A percentile compares a stretch with the other conserved stretches of the same genome.
Evolutionary conservation across 2,888 invertebrate genomes (phyloP).

Genomic region (Salpingus planirostris): DNA sequence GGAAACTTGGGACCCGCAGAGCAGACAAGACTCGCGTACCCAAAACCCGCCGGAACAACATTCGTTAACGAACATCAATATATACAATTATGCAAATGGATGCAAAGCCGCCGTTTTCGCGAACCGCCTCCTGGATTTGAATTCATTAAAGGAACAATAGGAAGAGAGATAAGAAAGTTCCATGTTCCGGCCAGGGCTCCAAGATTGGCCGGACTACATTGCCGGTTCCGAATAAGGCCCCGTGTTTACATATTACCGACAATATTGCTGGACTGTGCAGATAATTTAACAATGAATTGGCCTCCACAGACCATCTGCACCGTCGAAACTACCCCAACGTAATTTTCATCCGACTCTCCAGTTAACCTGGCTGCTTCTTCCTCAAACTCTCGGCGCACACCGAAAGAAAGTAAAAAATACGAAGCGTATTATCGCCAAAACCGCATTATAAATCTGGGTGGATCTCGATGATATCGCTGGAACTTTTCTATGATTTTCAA

Average conservation of each 20-base stretch:
- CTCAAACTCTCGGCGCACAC: too few species aligned
- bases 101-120: constrained; percentile 41
- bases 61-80: constrained; percentile 44
- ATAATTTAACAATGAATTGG: constrained; percentile 19
- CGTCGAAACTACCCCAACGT: neutral
- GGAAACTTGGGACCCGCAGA: constrained; percentile 5
- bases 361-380: neutral
- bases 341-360: neutral
- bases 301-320: constrained; percentile 4
- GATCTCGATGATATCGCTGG: too few species aligned
- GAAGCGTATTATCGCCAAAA: too few species aligned
- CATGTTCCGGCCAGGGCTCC: constrained; percentile 23
- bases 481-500: too few species aligned
- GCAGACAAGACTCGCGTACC: constrained; percentile 10
- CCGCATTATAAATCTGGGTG: too few species aligned
- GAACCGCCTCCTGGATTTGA: constrained; percentile 39
- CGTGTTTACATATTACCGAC: constrained; percentile 26
- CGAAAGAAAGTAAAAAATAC: too few species aligned
- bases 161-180: constrained; percentile 39
- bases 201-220: constrained; percentile 16
- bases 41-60: constrained; percentile 26
- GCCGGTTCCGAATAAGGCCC: constrained; percentile 11
- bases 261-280: constrained; percentile 25
- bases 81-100: constrained; percentile 43
- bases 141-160: constrained; percentile 41